Base-by-base conservation (phyloP, 2,113 vertebrate genomes). In the Sterna hirundo region DNA sequence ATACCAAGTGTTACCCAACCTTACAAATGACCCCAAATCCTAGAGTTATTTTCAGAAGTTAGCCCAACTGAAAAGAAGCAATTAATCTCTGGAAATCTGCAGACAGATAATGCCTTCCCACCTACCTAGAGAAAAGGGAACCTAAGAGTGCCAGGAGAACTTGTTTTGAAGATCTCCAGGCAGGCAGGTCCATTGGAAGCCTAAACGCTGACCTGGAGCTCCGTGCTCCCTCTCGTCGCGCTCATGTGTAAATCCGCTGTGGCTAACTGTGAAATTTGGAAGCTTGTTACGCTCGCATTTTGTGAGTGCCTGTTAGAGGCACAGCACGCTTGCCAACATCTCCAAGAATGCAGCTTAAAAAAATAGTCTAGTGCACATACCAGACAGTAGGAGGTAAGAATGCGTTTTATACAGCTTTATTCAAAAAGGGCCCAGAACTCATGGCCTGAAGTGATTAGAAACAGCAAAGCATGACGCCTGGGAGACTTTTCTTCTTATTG, bases 291-390 rank as follows among this genome's bases (percentile, higher is more conserved):
- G 0, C 80, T 90, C 0, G 0, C 55, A 49, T 60, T 80, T 83
- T 54, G 30, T 40, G 78, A 91, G 82, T 51, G 90, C 71, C 62
- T 87, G 19, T 79, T 80, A 72, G 65, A 94, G 47, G 70, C 70
- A 90, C 21, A 83, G 93, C 13, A 5, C 21, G 66, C 93, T 90
- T 93, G 84, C 92, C 78, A 94, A 22, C 79, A 91, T 68, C 49
- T 84, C 81, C 52, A 95, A 90, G 89, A 97, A 95, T 80, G 85
- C 92, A 86, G 87, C 85, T 94, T 96, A 95, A 90, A 94, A 95
- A 87, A 96, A 95, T 27, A 96, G 44, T 54, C 65, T 44, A 95
- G 90, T 77, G 54, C 54, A 46, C 94, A 93, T 96, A 91, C 87
- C 92, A 94, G 94, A 94, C 87, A 77, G 71, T 17, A 95, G 78